Percentiles rank a stretch among this genome's conserved stretches.
phyloP scores from a whole-genome alignment of 2,888 invertebrate genomes.

The Cephus sareptanus region DNA sequence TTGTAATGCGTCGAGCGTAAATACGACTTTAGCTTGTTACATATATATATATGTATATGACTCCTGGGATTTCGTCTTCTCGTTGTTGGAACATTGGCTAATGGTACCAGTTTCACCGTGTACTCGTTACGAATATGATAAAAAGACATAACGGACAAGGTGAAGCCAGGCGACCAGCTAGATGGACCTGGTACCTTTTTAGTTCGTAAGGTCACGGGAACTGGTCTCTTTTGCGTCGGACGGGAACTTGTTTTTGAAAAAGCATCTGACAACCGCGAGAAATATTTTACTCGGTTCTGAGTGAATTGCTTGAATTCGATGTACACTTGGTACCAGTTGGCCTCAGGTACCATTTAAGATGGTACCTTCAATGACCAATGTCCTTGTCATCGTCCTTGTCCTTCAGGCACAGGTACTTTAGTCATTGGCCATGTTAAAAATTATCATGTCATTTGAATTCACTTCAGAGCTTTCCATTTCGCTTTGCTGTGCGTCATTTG shows the following conservation, averaged over 20 bases:
- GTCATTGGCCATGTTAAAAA: neutral
- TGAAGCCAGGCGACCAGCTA: constrained; percentile 36
- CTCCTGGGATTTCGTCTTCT: neutral
- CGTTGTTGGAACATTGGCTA: constrained; percentile 31
- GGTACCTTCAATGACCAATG: neutral
- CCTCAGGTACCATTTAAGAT: neutral
- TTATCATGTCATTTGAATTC: neutral
- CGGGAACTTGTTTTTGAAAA: constrained; percentile 1
- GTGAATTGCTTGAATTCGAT: neutral
- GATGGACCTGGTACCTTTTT: constrained; percentile 26
- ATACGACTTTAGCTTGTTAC: neutral
- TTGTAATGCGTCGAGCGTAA: neutral
- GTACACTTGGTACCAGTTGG: neutral
- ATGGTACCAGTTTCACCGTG: constrained; percentile 54
- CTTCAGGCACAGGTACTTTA: neutral
- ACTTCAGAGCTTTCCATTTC: neutral
- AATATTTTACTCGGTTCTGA: neutral
- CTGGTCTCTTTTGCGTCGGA: constrained; percentile 42
- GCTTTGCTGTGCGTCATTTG: neutral
- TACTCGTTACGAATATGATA: constrained; percentile 49
- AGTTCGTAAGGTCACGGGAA: constrained; percentile 50
- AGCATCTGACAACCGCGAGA: neutral
- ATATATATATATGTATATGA: neutral
- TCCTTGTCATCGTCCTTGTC: neutral
- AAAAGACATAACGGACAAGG: constrained; percentile 42